phyloP scores from a whole-genome alignment of 2,113 vertebrate species.

The Oxyruncus cristatus region DNA sequence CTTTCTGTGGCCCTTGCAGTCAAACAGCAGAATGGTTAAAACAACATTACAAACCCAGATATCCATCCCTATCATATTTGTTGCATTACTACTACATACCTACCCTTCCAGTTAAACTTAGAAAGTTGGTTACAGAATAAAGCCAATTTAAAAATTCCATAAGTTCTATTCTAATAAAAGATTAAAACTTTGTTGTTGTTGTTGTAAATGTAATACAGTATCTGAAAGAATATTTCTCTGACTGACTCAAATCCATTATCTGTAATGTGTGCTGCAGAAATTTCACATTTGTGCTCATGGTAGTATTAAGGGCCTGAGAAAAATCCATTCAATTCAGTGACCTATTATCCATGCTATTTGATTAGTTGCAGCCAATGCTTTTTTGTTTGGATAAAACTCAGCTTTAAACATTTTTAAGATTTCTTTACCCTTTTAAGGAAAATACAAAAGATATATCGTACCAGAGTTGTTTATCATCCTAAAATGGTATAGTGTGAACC shows the following conservation, averaged over 20 bases:
- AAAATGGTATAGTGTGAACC: not conserved
- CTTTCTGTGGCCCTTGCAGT: not conserved
- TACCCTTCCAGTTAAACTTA: not conserved
- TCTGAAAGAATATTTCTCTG: not conserved
- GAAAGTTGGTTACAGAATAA: not conserved
- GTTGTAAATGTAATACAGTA: not conserved
- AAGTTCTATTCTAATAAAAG: not conserved
- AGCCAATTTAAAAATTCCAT: not conserved
- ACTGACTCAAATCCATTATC: constrained; percentile 42
- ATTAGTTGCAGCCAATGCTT: not conserved
- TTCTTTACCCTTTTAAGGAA: not conserved
- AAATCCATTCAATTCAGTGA: constrained; percentile 9
- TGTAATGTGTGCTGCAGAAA: not conserved
- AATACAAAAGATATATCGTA: not conserved
- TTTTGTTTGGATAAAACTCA: not conserved
- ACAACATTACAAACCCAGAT: not conserved
- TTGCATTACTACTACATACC: not conserved
- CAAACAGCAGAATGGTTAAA: not conserved
- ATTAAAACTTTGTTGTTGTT: not conserved
- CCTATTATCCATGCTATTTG: not conserved
- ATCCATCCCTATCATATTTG: not conserved
- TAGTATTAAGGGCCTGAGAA: constrained; percentile 22
- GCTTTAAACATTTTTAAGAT: not conserved
- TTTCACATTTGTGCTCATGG: not conserved
- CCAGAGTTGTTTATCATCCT: not conserved